Evolutionary conservation across 2,797 vertebrate genomes (phyloP).

Genomic region (Hippoglossus hippoglossus): DNA sequence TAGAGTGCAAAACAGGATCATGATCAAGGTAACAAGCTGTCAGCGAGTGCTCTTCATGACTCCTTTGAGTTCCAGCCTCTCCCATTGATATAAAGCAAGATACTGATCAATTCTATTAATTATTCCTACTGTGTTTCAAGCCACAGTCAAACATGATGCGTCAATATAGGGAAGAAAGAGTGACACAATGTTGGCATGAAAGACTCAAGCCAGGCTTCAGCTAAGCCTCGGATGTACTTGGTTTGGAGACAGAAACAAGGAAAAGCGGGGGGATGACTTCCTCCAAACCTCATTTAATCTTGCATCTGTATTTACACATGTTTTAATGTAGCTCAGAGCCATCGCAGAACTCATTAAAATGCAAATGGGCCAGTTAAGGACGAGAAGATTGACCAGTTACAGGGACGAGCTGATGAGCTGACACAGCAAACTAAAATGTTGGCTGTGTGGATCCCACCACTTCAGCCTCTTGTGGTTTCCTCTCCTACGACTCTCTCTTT

Average conservation of each 20-base stretch:
- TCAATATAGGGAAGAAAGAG: background rate
- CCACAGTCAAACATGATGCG: constrained; percentile 21
- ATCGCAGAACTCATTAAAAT: constrained; percentile 60
- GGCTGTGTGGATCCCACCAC: constrained; percentile 11
- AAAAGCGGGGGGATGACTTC: constrained; percentile 4
- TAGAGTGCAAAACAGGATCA: constrained; percentile 18
- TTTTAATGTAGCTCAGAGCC: constrained; percentile 52
- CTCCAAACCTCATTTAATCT: constrained; percentile 32
- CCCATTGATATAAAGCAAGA: background rate
- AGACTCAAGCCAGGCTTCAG: constrained; percentile 25
- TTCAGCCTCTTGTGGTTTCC: constrained; percentile 34
- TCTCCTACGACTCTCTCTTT: constrained; percentile 7
- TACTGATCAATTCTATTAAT: background rate
- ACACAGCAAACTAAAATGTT: constrained; percentile 55
- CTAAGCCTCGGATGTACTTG: constrained; percentile 35
- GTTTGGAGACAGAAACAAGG: constrained; percentile 14
- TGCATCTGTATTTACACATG: constrained; percentile 58
- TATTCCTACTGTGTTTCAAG: constrained; percentile 5
- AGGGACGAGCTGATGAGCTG: constrained; percentile 55
- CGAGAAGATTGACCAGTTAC: constrained; percentile 45
- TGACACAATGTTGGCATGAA: background rate
- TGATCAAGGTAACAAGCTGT: constrained; percentile 20
- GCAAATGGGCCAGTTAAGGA: constrained; percentile 58
- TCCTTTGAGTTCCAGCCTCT: constrained; percentile 6
- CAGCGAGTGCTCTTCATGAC: constrained; percentile 11